phyloP scores from a whole-genome alignment of 2,888 invertebrate species.

The Agrilus mali region DNA sequence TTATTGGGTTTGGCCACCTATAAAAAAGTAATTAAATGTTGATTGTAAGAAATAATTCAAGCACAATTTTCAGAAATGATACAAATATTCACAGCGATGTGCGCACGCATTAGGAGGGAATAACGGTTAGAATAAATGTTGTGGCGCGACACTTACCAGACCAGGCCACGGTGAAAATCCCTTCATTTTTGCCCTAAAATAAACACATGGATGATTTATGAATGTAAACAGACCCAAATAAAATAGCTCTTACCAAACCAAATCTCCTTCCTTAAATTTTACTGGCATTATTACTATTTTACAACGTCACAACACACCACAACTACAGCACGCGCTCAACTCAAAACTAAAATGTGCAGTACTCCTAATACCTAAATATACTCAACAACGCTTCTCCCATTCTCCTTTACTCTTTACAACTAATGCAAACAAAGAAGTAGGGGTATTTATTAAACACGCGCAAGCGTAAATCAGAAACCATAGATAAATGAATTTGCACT shows the following conservation, averaged over 20 bases:
- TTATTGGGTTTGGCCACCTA: slow-evolving; percentile 74
- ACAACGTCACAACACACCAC: neutral
- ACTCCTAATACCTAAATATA: too few species aligned
- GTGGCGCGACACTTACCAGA: slow-evolving; percentile 60
- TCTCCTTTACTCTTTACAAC: too few species aligned
- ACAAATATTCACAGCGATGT: slow-evolving; percentile 9
- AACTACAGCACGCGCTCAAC: too few species aligned
- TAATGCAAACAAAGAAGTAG: too few species aligned
- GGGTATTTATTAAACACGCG: too few species aligned
- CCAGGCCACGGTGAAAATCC: slow-evolving; percentile 95
- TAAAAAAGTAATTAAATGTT: slow-evolving; percentile 25
- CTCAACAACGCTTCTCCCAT: too few species aligned
- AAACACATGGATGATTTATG: slow-evolving; percentile 3
- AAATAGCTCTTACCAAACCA: slow-evolving; percentile 50
- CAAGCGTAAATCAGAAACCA: too few species aligned
- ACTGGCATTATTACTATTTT: slow-evolving; percentile 44
- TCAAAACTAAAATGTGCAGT: too few species aligned
- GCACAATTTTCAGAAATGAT: slow-evolving; percentile 8
- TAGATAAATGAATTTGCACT: too few species aligned
- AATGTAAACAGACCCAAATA: slow-evolving; percentile 7
- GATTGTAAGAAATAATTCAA: slow-evolving; percentile 1
- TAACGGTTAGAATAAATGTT: slow-evolving; percentile 34
- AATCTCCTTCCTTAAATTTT: slow-evolving; percentile 50
- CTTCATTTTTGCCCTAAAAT: slow-evolving; percentile 94
- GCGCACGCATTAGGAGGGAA: slow-evolving; percentile 26